These are phyloP conservation scores for Tiphia femorata DNA, from an alignment of 2,888 invertebrate species.

Conservation along the genomic window DNA sequence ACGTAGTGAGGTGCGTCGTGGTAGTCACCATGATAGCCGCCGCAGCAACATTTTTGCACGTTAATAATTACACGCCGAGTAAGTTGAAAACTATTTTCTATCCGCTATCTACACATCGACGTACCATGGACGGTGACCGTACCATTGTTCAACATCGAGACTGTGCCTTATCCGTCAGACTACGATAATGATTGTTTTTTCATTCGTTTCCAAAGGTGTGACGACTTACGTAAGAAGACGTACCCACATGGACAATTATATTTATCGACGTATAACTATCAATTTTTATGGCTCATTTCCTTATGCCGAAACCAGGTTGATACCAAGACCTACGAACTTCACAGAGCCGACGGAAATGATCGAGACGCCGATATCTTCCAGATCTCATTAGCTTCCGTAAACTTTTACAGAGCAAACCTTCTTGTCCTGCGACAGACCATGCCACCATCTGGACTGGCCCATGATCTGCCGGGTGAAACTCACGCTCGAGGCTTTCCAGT, in stretches of 20 bases:
- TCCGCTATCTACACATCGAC: background rate
- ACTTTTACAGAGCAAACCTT: conserved; percentile 79
- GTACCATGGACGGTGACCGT: background rate
- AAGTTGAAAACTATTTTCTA: conserved; percentile 48
- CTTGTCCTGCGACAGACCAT: conserved; percentile 82
- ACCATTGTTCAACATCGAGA: too few relatives aligned
- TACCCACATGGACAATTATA: background rate
- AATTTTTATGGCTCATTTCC: too few relatives aligned
- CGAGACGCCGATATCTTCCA: too few relatives aligned
- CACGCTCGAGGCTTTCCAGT: conserved; percentile 80
- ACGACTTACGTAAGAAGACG: too few relatives aligned
- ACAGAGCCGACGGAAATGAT: too few relatives aligned
- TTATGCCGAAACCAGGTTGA: too few relatives aligned
- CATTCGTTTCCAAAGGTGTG: too few relatives aligned
- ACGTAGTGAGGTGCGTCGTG: conserved; percentile 52
- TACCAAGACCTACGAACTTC: too few relatives aligned
- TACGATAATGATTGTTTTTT: background rate
- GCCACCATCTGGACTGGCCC: conserved; percentile 82
- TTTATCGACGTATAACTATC: background rate
- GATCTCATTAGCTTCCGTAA: conserved; percentile 1
- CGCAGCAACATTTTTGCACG: conserved; percentile 62
- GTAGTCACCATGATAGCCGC: conserved; percentile 58
- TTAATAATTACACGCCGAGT: conserved; percentile 63
- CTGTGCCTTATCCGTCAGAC: background rate
- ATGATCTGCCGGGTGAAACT: conserved; percentile 85